Evolutionary conservation across 1,140 invertebrate species (phyloP), one percentile per base, ranked within the genome.

Genomic region (Epicauta chinensis): DNA sequence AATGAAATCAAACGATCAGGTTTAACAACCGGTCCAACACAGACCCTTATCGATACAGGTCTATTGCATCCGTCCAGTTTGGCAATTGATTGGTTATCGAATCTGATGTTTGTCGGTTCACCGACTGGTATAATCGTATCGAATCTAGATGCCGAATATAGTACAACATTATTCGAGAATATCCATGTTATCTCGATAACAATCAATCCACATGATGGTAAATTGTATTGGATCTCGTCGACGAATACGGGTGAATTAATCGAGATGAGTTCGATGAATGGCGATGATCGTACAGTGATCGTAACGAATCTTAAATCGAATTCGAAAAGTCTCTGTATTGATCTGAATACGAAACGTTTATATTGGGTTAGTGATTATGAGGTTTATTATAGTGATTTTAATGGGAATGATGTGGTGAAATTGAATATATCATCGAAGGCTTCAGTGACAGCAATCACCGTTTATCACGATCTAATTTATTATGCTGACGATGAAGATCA

Each of bases 21-120:
- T 46, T 71, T 91, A 9, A 82, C 80, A 39, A 82, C 81, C 39
- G 81, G 82, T 3, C 71, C 78, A 1, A 75, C 81, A 15, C 76
- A 83, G 56, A 85, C 82, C 17, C 75, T 92, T 34, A 82, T 90
- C 41, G 87, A 91, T 68, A 81, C 83, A 34, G 85, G 82, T 32
- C 72, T 84, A 30, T 69, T 75, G 50, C 72, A 76, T 55, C 78
- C 82, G 16, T 73, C 71, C 17, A 84, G 82, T 1, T 71, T 82
- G 46, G 79, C 79, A 13, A 61, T 81, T 23, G 89, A 93, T 72
- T 91, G 87, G 87, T 77, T 88, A 36, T 86, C 86, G 10, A 71
- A 76, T 14, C 80, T 85, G 54, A 75, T 91, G 73, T 88, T 87
- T 67, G 81, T 88, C 51, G 72, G 74, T 12, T 79, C 77, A 0